phyloP scores from a whole-genome alignment of 2,888 invertebrate species.

The Pheosia tremula region DNA sequence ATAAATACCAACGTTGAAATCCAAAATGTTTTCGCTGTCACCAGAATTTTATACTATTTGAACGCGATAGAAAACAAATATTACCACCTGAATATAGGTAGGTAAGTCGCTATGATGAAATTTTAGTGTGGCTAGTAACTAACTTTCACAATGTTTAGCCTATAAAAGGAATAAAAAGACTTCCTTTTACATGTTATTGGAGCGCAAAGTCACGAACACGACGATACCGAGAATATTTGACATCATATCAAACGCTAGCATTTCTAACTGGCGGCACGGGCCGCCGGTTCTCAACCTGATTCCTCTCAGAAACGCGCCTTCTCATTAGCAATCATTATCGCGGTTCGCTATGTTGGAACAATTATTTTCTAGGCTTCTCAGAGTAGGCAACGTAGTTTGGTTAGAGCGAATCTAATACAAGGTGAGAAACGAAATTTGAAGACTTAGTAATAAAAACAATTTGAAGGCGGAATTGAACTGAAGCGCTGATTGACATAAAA shows the following conservation, averaged over 20 bases:
- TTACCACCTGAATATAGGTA: neutral
- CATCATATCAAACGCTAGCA: constrained; percentile 47
- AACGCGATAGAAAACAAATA: neutral
- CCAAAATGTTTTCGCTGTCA: neutral
- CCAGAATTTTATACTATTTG: neutral
- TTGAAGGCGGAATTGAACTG: neutral
- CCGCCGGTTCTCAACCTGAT: constrained; percentile 50
- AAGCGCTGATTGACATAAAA: neutral
- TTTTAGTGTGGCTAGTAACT: neutral
- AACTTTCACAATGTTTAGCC: constrained; percentile 1
- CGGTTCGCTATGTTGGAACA: constrained; percentile 8
- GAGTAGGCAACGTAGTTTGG: neutral
- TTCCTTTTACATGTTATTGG: constrained; percentile 54
- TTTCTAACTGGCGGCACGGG: constrained; percentile 28
- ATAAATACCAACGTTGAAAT: neutral
- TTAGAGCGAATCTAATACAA: constrained; percentile 21
- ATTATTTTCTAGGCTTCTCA: constrained; percentile 4
- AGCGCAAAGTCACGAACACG: constrained; percentile 76
- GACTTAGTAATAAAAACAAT: constrained; percentile 2
- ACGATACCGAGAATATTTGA: constrained; percentile 56
- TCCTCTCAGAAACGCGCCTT: constrained; percentile 26
- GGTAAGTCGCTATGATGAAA: neutral
- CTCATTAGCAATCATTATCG: constrained; percentile 46
- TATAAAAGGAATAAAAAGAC: constrained; percentile 22
- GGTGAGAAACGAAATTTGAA: constrained; percentile 17